phyloP scores from a whole-genome alignment of 2,797 vertebrate species.

The Chelonia mydas region DNA sequence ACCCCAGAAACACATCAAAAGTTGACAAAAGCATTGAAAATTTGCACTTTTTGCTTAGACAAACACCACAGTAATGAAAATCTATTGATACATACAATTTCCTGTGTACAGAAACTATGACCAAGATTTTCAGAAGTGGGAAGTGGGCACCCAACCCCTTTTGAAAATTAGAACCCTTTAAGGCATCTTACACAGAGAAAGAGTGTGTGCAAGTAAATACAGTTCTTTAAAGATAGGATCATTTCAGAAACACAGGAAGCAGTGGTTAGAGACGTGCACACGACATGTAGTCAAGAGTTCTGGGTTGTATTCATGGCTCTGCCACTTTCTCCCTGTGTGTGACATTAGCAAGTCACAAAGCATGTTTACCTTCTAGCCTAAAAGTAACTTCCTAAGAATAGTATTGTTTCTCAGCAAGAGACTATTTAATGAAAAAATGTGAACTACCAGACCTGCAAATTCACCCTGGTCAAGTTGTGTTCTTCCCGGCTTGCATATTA shows the following conservation, averaged over 20 bases:
- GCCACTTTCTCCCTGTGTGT: not conserved
- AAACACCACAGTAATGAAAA: not conserved
- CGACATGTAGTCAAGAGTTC: not conserved
- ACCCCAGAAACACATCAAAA: not conserved
- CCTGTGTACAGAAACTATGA: not conserved
- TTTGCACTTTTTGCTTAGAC: not conserved
- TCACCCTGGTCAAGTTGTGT: not conserved
- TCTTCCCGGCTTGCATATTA: not conserved
- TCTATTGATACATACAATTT: not conserved
- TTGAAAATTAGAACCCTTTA: not conserved
- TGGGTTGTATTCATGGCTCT: not conserved
- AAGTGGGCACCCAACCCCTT: not conserved
- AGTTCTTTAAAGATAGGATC: not conserved
- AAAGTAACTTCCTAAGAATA: not conserved
- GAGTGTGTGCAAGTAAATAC: not conserved
- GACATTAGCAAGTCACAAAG: not conserved
- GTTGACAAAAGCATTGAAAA: not conserved
- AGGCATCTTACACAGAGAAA: not conserved
- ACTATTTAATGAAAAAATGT: not conserved
- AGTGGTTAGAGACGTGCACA: not conserved
- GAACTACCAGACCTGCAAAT: not conserved
- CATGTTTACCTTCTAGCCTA: not conserved
- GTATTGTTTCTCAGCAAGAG: not conserved
- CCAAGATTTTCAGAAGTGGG: not conserved
- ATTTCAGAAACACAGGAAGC: accelerated